Evolutionary conservation across 2,888 invertebrate genomes (phyloP).

Genomic region (Drosophila nr. medialis): DNA sequence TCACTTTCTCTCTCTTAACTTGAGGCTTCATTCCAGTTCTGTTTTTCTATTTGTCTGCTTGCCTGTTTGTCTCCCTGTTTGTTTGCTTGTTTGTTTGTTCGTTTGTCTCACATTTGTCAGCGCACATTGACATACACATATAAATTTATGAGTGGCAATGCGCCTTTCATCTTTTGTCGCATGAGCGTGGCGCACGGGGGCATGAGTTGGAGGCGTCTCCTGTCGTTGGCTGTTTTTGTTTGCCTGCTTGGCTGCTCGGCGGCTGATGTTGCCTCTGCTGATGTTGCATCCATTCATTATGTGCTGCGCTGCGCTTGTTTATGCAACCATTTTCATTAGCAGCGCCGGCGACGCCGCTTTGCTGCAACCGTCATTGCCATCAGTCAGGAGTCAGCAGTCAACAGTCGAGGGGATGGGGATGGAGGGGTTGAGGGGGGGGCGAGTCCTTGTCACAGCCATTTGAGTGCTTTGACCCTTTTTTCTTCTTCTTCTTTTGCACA

Average conservation of each 20-base stretch:
- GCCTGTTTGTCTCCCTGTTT: conserved; percentile 21
- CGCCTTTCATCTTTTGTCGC: conserved; percentile 74
- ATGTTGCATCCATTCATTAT: conserved; percentile 53
- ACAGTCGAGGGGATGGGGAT: not conserved
- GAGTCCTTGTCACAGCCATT: conserved; percentile 44
- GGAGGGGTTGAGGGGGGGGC: not conserved
- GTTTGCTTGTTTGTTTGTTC: conserved; percentile 25
- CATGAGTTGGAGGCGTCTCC: conserved; percentile 42
- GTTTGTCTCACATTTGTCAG: conserved; percentile 39
- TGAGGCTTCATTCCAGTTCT: not conserved
- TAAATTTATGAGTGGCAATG: conserved; percentile 68
- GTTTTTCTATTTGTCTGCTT: conserved; percentile 7
- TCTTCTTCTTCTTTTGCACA: conserved; percentile 1
- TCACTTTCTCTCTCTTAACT: not conserved
- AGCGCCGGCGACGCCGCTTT: conserved; percentile 42
- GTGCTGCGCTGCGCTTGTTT: conserved; percentile 62
- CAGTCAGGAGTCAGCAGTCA: conserved; percentile 44
- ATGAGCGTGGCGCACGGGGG: not conserved
- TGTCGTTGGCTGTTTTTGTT: conserved; percentile 28
- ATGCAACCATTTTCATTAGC: conserved; percentile 78
- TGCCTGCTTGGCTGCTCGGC: conserved; percentile 19
- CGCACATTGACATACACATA: conserved; percentile 29
- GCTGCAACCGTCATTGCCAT: conserved; percentile 64
- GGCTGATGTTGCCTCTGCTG: conserved; percentile 24
- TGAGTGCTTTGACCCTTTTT: conserved; percentile 64